Conservation (phyloP, 2,797 vertebrate genomes). For the Falco biarmicus region DNA sequence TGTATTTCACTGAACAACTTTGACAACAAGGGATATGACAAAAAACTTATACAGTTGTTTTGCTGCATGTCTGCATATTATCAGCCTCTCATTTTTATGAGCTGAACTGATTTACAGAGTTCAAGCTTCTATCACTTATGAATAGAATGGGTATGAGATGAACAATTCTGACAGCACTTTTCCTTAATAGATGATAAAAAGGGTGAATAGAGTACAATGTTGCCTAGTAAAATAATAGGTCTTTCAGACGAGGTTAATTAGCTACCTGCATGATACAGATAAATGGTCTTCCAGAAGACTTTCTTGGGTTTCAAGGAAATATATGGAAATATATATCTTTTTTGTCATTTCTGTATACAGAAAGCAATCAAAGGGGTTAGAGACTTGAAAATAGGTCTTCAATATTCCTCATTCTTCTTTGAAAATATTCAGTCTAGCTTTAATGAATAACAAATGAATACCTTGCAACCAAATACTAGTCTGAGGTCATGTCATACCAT, state of each 20-base stretch:
- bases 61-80: background rate
- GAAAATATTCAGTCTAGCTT: background rate
- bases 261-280: background rate
- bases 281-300: background rate
- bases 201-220: background rate
- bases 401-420: background rate
- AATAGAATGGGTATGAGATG: background rate
- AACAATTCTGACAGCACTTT: background rate
- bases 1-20: background rate
- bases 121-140: background rate
- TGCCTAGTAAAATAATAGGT: background rate
- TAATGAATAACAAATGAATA: background rate
- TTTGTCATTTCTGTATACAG: background rate
- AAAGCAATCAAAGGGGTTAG: background rate
- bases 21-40: background rate
- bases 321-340: background rate
- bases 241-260: background rate
- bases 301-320: background rate
- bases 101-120: conserved; percentile 16
- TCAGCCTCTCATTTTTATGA: background rate
- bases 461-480: background rate
- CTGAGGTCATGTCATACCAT: background rate
- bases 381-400: background rate
- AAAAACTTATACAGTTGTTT: background rate
- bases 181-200: background rate